Base-by-base conservation (phyloP, 2,888 invertebrate species). In the Apotomis betuletana region DNA sequence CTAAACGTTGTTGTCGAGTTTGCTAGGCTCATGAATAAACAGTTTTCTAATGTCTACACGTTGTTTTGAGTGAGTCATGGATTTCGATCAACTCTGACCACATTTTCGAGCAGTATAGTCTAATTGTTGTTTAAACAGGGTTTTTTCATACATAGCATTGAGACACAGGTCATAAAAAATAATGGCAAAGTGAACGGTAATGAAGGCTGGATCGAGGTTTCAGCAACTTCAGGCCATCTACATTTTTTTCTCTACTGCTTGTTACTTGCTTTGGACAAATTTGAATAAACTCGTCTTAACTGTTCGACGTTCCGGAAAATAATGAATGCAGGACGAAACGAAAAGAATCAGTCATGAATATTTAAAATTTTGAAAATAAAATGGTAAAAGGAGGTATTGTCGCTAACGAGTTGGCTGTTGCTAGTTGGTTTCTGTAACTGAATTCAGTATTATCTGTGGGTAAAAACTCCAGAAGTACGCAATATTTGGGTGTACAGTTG, bases 201-300 rank as follows among this genome's bases (percentile, higher is more conserved):
- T 49, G 49, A 49, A 49, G 49, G 9, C 49, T 49, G 49, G 10
- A 49, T 49, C 1, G 27, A 27, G 27, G 27, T 27, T 2, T 27
- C 27, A 27, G 49, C 10, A 49, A 9, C 49, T 49, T 49, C 9
- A 49, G 49, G 49, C 49, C 10, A 9, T 27, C 27, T 6, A 10
- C 3, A 49, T 49, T 57, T 55, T 63, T 64, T 9, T 49, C 49
- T 44, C 12, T 36, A 44, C 8, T 65, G 27, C 55, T 65, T 59
- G 13, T 59, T 46, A 55, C 46, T 57, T 57, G 55, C n/a, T 57
- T 57, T 65, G 55, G 46, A 44, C 57, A 44, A 65, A 65, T 65
- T 65, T 65, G 46, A 65, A 65, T 65, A 65, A 65, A 65, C 65
- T 65, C 65, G 55, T 65, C 55, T 55, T 57, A 65, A 65, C 65